Percentiles rank a stretch among this genome's conserved stretches.
phyloP scores from a whole-genome alignment of 2,888 invertebrate genomes.

The Amphipyra berbera region DNA sequence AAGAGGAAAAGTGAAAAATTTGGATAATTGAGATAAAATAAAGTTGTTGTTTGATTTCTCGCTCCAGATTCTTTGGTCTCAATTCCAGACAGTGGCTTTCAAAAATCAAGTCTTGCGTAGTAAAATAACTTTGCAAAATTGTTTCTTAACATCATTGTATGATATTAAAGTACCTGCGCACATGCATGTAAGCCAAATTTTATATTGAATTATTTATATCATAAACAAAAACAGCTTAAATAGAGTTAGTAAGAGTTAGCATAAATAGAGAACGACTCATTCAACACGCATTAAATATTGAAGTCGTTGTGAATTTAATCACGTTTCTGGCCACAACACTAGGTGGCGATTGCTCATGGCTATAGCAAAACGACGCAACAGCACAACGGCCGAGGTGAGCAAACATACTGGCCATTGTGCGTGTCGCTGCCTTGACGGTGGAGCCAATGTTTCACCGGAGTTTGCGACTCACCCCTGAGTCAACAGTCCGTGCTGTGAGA shows the following conservation, averaged over 20 bases:
- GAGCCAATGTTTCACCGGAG: slow-evolving; percentile 75
- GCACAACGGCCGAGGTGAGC: slow-evolving; percentile 68
- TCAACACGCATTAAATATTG: slow-evolving; percentile 63
- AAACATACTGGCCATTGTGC: slow-evolving; percentile 83
- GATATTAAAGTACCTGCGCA: too few relatives aligned
- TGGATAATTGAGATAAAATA: too few relatives aligned
- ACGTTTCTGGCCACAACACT: slow-evolving; percentile 72
- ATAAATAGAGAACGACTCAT: slow-evolving; percentile 42
- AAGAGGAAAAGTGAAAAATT: too few relatives aligned
- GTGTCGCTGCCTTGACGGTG: slow-evolving; percentile 73
- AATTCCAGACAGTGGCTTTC: too few relatives aligned
- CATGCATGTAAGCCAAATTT: background rate
- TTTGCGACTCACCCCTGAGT: slow-evolving; percentile 75
- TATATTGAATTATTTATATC: background rate
- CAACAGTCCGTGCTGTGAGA: slow-evolving; percentile 73
- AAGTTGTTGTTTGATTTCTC: too few relatives aligned
- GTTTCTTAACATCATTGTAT: too few relatives aligned
- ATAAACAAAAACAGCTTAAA: background rate
- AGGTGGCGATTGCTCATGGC: slow-evolving; percentile 70
- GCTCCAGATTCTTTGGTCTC: too few relatives aligned
- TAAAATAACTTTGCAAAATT: too few relatives aligned
- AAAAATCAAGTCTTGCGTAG: too few relatives aligned
- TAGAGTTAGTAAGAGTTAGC: slow-evolving; percentile 8
- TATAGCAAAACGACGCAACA: slow-evolving; percentile 68
- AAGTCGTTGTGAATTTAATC: slow-evolving; percentile 77